Evolutionary conservation across 2,888 invertebrate genomes (phyloP), one percentile per base, ranked within the genome.

Genomic region (Philonicus albiceps): DNA sequence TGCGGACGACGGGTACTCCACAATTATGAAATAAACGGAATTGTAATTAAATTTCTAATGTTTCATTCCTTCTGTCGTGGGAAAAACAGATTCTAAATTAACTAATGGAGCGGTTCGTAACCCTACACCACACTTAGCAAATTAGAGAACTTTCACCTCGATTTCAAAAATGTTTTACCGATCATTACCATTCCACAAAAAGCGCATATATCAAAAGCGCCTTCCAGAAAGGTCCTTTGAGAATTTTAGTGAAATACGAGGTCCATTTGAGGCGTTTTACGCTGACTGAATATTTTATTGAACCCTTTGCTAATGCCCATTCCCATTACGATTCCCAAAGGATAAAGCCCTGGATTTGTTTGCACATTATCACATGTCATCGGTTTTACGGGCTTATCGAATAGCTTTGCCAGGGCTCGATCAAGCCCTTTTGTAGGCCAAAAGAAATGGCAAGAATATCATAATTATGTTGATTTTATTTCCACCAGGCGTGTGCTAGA

Each of bases 281-380:
- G 74, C 72, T 53, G 53, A 53, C 49, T 85, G 85, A 85, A 85
- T 85, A 85, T 85, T 75, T 85, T 85, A 85, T 85, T 75, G 85
- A 85, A 85, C 85, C 85, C 85, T 85, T 85, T 85, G 34, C 75
- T 85, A 75, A 75, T 31, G 74, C 75, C 75, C 49, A 31, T 75
- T 85, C 75, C 75, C 75, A 85, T 85, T 53, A 85, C 74, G 74
- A 75, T 53, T 85, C 85, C 73, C 85, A 19, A 49, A 73, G 74
- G 85, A 85, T 85, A 85, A 75, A 53, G 40, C 85, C 85, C 75
- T 31, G 85, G 85, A 85, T 85, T 85, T 85, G 85, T 85, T 75
- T 49, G 53, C 75, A 74, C 75, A 85, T 85, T 75, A 85, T 85
- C 85, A 85, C 85, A 85, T 85, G 85, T 85, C 85, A 85, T 85